Base-by-base conservation (phyloP, 2,113 vertebrate genomes). In the Todiramphus chloris region DNA sequence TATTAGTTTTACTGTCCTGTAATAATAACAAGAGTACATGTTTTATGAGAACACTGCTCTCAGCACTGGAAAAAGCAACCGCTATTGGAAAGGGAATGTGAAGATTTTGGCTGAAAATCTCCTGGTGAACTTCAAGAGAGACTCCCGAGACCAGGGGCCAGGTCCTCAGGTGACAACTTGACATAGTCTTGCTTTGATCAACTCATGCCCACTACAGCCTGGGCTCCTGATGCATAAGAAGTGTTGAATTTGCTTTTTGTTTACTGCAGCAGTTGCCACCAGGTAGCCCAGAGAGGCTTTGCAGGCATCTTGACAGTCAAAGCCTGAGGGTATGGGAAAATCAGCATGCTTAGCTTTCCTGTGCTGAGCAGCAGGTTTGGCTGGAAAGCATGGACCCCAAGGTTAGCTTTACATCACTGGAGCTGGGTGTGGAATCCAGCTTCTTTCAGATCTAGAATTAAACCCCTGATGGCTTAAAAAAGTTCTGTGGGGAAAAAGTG, bases 381-480 rank as follows among this genome's bases (percentile, higher is more conserved):
- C 69, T 87, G 77, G 62, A 94, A 51, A 91, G 87, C 2, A 1
- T 1, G 4, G 53, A 81, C 41, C 48, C 14, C 1, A 7, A 79
- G 80, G 73, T 92, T 80, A 87, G 43, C 21, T 35, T 93, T 63
- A 46, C 62, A 89, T 80, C 72, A 60, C 31, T 0, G 2, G 80
- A 94, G 89, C 73, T 72, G 25, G 83, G 53, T 0, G 1, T 3
- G 1, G 66, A 53, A 81, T 50, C 43, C 76, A 68, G 37, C 44
- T 93, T 62, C 87, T 93, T 18, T 24, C 83, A 67, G 77, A 78
- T 58, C 64, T 84, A 84, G 87, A 92, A 90, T 93, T 94, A 96
- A 94, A 92, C 13, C 35, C 4, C 43, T 43, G 30, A 46, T 55
- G 25, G n/a, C 43, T 83, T 58, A 64, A 82, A 51, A 1, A 13